phyloP scores from a whole-genome alignment of 1,140 invertebrate genomes.

The Papilio xuthus region DNA sequence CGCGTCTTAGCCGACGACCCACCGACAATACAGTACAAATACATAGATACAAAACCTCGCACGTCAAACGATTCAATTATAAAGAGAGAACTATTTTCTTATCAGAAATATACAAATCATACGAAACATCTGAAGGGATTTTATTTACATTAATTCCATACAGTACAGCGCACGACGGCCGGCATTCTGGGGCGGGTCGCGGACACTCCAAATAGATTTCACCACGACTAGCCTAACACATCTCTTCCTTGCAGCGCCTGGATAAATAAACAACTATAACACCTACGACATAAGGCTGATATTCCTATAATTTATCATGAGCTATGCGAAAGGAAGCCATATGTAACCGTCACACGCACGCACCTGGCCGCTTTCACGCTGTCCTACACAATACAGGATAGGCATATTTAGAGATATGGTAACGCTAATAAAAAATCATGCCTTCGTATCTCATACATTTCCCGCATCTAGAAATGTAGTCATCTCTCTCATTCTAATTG shows the following conservation, averaged over 20 bases:
- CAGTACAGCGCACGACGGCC: background rate
- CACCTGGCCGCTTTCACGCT: constrained; percentile 41
- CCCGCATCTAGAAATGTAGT: too few species aligned
- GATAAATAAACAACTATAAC: constrained; percentile 41
- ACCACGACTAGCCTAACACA: constrained; percentile 53
- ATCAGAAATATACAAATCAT: constrained; percentile 50
- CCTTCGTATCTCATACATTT: too few species aligned
- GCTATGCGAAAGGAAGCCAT: constrained; percentile 51
- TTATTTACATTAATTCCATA: constrained; percentile 33
- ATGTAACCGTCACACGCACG: constrained; percentile 46
- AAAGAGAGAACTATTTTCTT: constrained; percentile 59
- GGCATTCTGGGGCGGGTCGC: constrained; percentile 48
- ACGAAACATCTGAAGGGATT: constrained; percentile 21
- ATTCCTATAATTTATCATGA: constrained; percentile 36
- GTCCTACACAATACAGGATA: background rate
- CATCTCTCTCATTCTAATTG: too few species aligned
- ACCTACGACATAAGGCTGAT: constrained; percentile 41
- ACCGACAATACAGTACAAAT: constrained; percentile 65
- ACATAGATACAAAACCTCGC: constrained; percentile 65
- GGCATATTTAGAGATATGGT: background rate
- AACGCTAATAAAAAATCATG: background rate
- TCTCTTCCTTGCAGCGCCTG: constrained; percentile 27
- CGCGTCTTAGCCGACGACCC: constrained; percentile 51
- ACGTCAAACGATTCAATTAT: constrained; percentile 52
- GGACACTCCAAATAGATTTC: constrained; percentile 62